These are phyloP conservation scores for Coelinius sp. DNA, from an alignment of 2,888 invertebrate genomes.

Conservation along the genomic window DNA sequence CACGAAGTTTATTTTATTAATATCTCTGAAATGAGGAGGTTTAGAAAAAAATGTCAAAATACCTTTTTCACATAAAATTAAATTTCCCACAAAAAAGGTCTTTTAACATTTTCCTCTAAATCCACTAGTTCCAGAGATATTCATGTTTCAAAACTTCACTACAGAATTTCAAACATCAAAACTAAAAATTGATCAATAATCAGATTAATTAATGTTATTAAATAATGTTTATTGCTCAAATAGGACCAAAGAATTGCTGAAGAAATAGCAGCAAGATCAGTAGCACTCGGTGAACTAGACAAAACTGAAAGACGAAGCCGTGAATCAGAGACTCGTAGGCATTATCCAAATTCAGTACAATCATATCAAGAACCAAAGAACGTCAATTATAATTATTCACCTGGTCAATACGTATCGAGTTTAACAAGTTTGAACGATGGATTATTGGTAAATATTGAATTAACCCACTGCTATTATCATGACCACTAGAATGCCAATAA, in stretches of 20 bases:
- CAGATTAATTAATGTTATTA: too few species aligned
- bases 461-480: not conserved
- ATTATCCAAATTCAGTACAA: slow-evolving; percentile 56
- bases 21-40: too few species aligned
- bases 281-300: slow-evolving; percentile 77
- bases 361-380: slow-evolving; percentile 53
- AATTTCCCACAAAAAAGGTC: too few species aligned
- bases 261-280: slow-evolving; percentile 78
- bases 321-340: slow-evolving; percentile 51
- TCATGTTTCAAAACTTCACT: not conserved
- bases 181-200: not conserved
- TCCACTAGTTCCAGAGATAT: not conserved
- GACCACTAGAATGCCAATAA: not conserved
- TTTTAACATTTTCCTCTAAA: too few species aligned
- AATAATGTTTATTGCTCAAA: too few species aligned
- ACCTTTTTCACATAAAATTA: too few species aligned
- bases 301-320: slow-evolving; percentile 61
- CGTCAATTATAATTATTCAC: slow-evolving; percentile 55
- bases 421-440: slow-evolving; percentile 54
- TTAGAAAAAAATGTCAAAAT: not conserved
- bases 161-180: not conserved
- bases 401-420: slow-evolving; percentile 55
- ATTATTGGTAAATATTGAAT: slow-evolving; percentile 56
- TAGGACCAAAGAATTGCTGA: slow-evolving; percentile 83
- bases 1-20: too few species aligned